These are phyloP conservation scores for Piscicola geometra DNA, from an alignment of 2,888 invertebrate species.

Conservation along the genomic window DNA sequence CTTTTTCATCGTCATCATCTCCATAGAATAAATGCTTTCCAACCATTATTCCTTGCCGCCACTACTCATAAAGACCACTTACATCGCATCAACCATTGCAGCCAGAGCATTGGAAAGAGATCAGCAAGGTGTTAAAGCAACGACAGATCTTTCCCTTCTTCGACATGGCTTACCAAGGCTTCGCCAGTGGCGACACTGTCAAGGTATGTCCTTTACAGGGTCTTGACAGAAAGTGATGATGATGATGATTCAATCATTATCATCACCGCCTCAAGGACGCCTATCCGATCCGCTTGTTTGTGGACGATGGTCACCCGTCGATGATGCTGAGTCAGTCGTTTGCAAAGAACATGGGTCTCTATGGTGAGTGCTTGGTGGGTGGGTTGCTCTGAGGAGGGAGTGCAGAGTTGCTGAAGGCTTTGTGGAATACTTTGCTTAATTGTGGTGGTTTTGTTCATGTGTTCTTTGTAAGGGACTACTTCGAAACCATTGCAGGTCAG, in stretches of 20 bases:
- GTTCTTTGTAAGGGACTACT: neutral
- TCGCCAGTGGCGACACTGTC: slow-evolving; percentile 62
- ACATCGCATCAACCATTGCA: slow-evolving; percentile 43
- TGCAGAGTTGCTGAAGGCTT: too few species aligned
- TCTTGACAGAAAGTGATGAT: too few species aligned
- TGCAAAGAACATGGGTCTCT: slow-evolving; percentile 93
- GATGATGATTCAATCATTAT: too few species aligned
- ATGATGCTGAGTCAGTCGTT: slow-evolving; percentile 86
- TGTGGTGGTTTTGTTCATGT: too few species aligned
- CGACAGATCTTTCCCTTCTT: slow-evolving; percentile 81
- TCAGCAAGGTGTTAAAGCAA: slow-evolving; percentile 71
- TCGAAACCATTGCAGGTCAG: slow-evolving; percentile 65
- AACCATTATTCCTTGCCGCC: too few species aligned
- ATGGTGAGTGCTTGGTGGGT: slow-evolving; percentile 58
- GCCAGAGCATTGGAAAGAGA: slow-evolving; percentile 80
- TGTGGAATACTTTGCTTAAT: too few species aligned
- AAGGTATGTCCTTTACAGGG: neutral
- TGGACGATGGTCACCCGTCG: slow-evolving; percentile 75
- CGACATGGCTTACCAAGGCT: slow-evolving; percentile 91
- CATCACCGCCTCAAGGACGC: too few species aligned
- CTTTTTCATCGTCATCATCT: too few species aligned
- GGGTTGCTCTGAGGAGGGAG: too few species aligned
- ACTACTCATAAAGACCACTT: too few species aligned
- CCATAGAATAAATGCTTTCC: too few species aligned
- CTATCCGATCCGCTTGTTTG: slow-evolving; percentile 77